These are phyloP conservation scores for Montipora efflorescens DNA, from an alignment of 64 coral and sea anemone genomes.

Conservation along the genomic window DNA sequence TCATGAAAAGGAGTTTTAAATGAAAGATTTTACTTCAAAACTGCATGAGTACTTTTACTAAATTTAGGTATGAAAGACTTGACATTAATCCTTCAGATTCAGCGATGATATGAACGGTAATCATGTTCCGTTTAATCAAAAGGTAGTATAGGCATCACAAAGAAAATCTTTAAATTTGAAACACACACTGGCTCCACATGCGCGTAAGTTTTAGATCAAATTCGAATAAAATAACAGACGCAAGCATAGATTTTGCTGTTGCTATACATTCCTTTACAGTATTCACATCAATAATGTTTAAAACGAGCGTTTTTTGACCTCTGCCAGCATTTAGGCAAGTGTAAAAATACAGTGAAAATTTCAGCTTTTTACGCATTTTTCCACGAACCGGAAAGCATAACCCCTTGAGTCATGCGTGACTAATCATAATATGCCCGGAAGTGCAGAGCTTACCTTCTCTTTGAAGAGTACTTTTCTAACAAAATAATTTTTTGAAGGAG, in stretches of 20 bases:
- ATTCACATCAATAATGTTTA: slow-evolving; percentile 7
- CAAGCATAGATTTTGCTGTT: too few relatives aligned
- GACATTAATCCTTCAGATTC: background rate
- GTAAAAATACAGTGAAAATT: slow-evolving; percentile 34
- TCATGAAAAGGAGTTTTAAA: background rate
- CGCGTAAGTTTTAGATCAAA: background rate
- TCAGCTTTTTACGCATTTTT: slow-evolving; percentile 15
- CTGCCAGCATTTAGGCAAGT: background rate
- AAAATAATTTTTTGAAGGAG: slow-evolving; percentile 5
- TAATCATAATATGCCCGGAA: slow-evolving; percentile 34
- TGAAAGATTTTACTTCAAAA: background rate
- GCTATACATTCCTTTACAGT: too few relatives aligned
- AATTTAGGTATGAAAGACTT: background rate
- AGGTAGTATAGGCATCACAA: slow-evolving; percentile 41
- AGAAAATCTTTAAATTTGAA: slow-evolving; percentile 54
- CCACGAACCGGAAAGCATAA: slow-evolving; percentile 32
- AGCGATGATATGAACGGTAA: background rate
- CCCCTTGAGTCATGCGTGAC: slow-evolving; percentile 42
- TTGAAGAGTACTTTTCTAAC: slow-evolving; percentile 24
- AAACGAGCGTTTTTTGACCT: background rate
- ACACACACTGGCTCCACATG: background rate
- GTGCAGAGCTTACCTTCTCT: slow-evolving; percentile 35
- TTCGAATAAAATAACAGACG: too few relatives aligned
- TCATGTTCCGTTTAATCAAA: slow-evolving; percentile 44
- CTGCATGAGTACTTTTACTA: background rate